Base-by-base conservation (phyloP, 2,797 vertebrate species). In the Rallus crepitans region DNA sequence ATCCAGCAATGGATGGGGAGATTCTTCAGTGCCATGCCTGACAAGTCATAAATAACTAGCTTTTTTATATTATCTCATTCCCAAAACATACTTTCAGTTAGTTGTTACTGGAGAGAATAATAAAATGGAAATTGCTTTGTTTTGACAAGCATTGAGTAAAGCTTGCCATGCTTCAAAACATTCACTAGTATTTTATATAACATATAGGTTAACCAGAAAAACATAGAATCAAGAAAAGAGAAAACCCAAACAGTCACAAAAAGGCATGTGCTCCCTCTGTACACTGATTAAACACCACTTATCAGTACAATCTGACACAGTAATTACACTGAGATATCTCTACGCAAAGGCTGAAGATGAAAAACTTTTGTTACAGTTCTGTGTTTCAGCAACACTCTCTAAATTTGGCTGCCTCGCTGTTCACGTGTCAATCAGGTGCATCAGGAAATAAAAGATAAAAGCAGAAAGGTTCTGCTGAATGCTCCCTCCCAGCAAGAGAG, bases 391-490 rank as follows among this genome's bases (percentile, higher is more conserved):
- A 6, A 8, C 48, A 45, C 35, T 78, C 65, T 96, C 85, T 69
- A 80, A 25, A 79, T 63, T n/a, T 31, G n/a, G 52, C 76, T 78
- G 77, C 85, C 40, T 92, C 63, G 5, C 66, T n/a, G 7, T 59
- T 94, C 76, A 50, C 21, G 6, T 50, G 90, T 70, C 94, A 82
- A 31, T 94, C 90, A 87, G 48, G 52, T 48, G 50, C 76, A 79
- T 18, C 64, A 57, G 52, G 61, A 93, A 81, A 95, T 57, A 90
- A 78, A 95, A 66, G 90, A 27, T 1, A 12, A 90, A 94, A 90
- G 78, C 84, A 77, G 66, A 86, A 91, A 95, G 60, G 24, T 25
- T 47, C 68, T 48, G 4, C 57, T 35, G n/a, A 82, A 70, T 21
- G 52, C 35, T 64, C 65, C 75, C 56, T 7, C 33, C 39, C 68